phyloP scores from a whole-genome alignment of 2,113 vertebrate species.

The Acanthochromis polyacanthus region DNA sequence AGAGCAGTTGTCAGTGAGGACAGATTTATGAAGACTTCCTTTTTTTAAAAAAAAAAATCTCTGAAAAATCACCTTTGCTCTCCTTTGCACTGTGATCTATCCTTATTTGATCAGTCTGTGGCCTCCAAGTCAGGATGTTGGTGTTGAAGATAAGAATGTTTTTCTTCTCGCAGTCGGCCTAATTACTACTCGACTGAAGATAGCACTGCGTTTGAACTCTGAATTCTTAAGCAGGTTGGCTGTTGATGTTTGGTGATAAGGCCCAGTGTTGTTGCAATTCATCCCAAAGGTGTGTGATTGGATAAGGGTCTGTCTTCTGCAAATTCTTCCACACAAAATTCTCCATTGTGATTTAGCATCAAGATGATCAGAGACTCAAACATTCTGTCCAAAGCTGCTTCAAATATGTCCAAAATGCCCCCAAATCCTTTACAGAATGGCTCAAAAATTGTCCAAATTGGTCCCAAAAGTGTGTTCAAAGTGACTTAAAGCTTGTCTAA shows the following conservation, averaged over 20 bases:
- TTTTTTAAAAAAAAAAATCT: not conserved
- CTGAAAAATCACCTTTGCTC: constrained; percentile 10
- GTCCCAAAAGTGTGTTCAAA: no score
- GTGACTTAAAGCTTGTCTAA: no score
- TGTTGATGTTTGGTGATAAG: no score
- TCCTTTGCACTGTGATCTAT: not conserved
- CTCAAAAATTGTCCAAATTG: no score
- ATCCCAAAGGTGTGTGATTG: no score
- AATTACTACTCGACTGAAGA: not conserved
- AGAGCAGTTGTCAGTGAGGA: not conserved
- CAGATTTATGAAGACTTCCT: constrained; percentile 32
- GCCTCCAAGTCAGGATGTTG: not conserved
- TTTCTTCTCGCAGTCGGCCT: not conserved
- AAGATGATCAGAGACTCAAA: no score
- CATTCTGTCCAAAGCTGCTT: no score
- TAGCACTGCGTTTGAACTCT: not conserved
- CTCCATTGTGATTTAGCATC: not conserved
- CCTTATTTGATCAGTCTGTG: constrained; percentile 2
- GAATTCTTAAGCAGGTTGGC: not conserved
- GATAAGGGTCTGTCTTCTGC: not conserved
- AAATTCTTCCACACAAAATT: no score
- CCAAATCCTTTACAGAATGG: no score
- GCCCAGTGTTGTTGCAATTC: no score
- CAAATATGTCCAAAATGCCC: no score
- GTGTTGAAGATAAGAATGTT: constrained; percentile 10